phyloP scores from a whole-genome alignment of 1,140 invertebrate genomes.

The Drosophila grimshawi region DNA sequence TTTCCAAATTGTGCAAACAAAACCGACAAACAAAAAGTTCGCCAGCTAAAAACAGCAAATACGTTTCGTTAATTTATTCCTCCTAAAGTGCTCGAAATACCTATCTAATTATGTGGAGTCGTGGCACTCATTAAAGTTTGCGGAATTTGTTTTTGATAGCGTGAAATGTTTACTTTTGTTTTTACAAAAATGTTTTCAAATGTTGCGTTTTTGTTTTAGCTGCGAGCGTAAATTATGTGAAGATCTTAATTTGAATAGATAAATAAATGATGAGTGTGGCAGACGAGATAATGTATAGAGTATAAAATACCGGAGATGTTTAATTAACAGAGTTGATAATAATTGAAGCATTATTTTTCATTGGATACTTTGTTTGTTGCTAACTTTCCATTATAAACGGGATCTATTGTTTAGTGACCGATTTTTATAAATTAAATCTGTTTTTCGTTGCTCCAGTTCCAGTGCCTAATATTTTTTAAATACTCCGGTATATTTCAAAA shows the following conservation, averaged over 20 bases:
- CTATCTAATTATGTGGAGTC: conserved; percentile 15
- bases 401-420: too few relatives aligned
- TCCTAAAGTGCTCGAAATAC: neutral
- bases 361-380: too few relatives aligned
- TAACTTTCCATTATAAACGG: too few relatives aligned
- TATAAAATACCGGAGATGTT: neutral
- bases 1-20: neutral
- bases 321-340: neutral
- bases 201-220: neutral
- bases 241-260: neutral
- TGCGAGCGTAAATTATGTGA: neutral
- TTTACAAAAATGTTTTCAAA: neutral
- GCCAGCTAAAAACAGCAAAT: conserved; percentile 19
- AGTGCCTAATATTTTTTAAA: too few relatives aligned
- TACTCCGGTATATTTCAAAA: too few relatives aligned
- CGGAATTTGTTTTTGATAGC: conserved; percentile 14
- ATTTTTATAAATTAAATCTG: too few relatives aligned
- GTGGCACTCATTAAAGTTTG: neutral
- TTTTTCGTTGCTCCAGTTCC: too few relatives aligned
- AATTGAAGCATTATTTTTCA: neutral
- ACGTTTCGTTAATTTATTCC: conserved; percentile 48
- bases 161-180: neutral
- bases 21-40: neutral
- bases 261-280: neutral
- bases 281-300: neutral